A percentile compares a stretch with the other conserved stretches of the same genome.
These are phyloP conservation scores for Trichogramma evanescens DNA, from an alignment of 2,888 invertebrate species.

Conservation along the genomic window DNA sequence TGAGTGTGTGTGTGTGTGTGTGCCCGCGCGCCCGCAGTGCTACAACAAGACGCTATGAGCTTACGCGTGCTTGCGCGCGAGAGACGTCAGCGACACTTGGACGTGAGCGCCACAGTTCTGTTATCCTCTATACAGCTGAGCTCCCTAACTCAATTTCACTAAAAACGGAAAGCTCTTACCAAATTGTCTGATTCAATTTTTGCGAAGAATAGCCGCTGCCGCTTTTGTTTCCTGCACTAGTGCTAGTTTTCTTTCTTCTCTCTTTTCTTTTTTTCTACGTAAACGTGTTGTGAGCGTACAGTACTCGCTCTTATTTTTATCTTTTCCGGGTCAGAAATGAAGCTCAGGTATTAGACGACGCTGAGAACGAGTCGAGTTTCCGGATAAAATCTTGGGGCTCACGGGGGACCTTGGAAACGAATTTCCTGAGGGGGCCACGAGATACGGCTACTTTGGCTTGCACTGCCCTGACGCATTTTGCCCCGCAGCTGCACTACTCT, in stretches of 20 bases:
- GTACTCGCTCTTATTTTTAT: constrained; percentile 1
- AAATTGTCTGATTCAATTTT: constrained; percentile 23
- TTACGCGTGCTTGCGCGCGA: too few species aligned
- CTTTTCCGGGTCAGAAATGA: constrained; percentile 11
- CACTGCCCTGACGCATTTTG: too few species aligned
- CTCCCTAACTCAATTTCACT: constrained; percentile 19
- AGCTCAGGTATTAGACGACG: not conserved
- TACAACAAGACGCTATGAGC: too few species aligned
- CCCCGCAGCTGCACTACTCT: too few species aligned
- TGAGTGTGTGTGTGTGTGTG: constrained; percentile 3
- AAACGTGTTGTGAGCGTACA: not conserved
- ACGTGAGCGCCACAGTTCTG: too few species aligned
- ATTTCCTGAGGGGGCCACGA: not conserved
- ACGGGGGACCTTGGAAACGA: not conserved
- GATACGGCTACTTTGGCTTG: not conserved
- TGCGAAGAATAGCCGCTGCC: constrained; percentile 11
- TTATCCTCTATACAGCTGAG: not conserved
- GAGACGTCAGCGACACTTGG: too few species aligned
- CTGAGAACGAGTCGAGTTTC: not conserved
- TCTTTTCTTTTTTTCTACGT: not conserved
- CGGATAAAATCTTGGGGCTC: not conserved
- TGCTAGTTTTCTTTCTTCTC: not conserved
- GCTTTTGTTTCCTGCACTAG: constrained; percentile 11
- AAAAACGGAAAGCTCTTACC: constrained; percentile 19
- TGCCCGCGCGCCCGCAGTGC: not conserved